A percentile compares a stretch with the other conserved stretches of the same genome.
phyloP scores from a whole-genome alignment of 2,797 vertebrate genomes.

The Buphagus erythrorhynchus region DNA sequence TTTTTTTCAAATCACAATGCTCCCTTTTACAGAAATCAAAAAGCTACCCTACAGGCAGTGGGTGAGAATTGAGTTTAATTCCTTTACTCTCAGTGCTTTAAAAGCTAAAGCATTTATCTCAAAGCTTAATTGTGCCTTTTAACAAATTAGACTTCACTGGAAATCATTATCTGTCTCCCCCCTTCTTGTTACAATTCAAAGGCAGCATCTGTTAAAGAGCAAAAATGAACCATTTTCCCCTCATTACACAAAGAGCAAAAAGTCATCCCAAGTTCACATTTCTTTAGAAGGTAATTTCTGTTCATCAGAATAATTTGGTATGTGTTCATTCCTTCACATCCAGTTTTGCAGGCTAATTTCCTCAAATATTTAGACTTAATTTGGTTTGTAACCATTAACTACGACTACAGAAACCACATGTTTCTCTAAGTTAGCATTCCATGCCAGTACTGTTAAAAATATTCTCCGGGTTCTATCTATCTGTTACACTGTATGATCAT shows the following conservation, averaged over 20 bases:
- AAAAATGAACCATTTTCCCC: constrained; percentile 25
- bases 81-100: neutral
- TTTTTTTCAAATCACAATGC: neutral
- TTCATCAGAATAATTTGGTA: constrained; percentile 23
- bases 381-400: constrained; percentile 9
- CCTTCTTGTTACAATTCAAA: constrained; percentile 47
- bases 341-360: neutral
- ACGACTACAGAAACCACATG: neutral
- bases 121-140: constrained; percentile 49
- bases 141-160: constrained; percentile 52
- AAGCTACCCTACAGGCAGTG: neutral
- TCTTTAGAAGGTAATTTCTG: constrained; percentile 54
- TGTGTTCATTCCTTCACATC: neutral
- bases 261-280: constrained; percentile 58
- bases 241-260: constrained; percentile 17
- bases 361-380: constrained; percentile 30
- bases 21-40: constrained; percentile 8
- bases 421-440: neutral
- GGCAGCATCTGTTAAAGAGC: constrained; percentile 48
- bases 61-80: constrained; percentile 7
- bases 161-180: constrained; percentile 52
- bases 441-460: neutral
- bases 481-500: neutral
- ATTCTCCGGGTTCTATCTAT: neutral
- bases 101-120: constrained; percentile 45